phyloP scores from a whole-genome alignment of 2,113 vertebrate genomes.

The Myxocyprinus asiaticus region DNA sequence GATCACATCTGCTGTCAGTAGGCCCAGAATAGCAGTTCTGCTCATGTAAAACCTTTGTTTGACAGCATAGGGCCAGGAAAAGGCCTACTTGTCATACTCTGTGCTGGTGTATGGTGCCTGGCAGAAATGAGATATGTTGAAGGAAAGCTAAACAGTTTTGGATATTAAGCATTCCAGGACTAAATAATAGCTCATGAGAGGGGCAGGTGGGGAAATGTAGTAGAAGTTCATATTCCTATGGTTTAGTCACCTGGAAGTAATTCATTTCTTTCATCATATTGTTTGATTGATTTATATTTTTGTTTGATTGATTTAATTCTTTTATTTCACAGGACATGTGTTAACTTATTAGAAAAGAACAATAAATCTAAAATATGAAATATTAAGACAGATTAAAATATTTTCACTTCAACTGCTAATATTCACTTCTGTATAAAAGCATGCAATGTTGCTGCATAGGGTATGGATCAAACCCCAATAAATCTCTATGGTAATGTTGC shows the following conservation, averaged over 20 bases:
- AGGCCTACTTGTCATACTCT: not conserved
- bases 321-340: not conserved
- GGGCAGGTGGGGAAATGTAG: constrained; percentile 10
- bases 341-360: too few relatives aligned
- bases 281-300: not conserved
- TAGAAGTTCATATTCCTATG: not conserved
- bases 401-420: too few relatives aligned
- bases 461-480: too few relatives aligned
- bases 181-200: constrained; percentile 18
- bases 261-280: not conserved
- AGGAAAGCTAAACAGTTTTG: constrained; percentile 44
- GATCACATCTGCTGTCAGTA: constrained; percentile 62
- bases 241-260: not conserved
- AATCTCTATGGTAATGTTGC: too few relatives aligned
- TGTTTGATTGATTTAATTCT: not conserved
- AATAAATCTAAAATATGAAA: too few relatives aligned
- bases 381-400: too few relatives aligned
- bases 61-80: constrained; percentile 46
- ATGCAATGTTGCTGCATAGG: too few relatives aligned
- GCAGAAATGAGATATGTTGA: constrained; percentile 46
- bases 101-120: constrained; percentile 33
- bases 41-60: constrained; percentile 67
- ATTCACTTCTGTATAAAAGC: too few relatives aligned
- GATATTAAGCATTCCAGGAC: constrained; percentile 39
- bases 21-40: constrained; percentile 62